These are phyloP conservation scores for Drosophila athabasca DNA, from an alignment of 1,140 invertebrate species.

Conservation along the genomic window DNA sequence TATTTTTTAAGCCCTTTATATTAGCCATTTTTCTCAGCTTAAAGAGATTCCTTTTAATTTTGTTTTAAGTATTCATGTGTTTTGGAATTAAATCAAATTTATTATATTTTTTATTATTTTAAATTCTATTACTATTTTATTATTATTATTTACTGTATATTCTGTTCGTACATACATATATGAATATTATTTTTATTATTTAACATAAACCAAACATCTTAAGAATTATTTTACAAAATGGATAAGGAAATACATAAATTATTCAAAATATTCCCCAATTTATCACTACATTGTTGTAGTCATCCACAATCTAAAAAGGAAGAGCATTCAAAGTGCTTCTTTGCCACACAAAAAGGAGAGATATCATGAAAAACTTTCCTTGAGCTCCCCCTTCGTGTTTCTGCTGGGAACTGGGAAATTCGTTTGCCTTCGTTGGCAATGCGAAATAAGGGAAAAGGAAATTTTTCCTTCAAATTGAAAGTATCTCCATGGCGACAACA, in stretches of 20 bases:
- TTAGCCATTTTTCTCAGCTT: neutral
- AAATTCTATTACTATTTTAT: no score
- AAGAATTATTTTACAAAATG: neutral
- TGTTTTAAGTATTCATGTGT: no score
- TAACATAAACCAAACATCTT: no score
- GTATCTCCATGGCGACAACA: constrained; percentile 34
- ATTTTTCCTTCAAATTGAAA: constrained; percentile 40
- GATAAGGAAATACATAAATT: no score
- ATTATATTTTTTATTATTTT: no score
- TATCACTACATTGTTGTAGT: constrained; percentile 18
- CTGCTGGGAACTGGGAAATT: constrained; percentile 11
- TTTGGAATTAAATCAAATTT: no score
- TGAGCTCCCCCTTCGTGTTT: neutral
- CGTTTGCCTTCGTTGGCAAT: neutral
- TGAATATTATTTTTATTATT: no score
- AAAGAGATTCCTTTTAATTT: no score
- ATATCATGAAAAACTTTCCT: constrained; percentile 5
- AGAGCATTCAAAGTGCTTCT: neutral
- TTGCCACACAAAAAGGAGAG: constrained; percentile 3
- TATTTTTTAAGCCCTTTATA: no score
- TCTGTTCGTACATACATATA: no score
- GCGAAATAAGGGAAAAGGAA: neutral
- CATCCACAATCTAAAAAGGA: neutral
- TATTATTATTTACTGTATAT: no score
- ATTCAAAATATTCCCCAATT: neutral